phyloP scores from a whole-genome alignment of 2,113 vertebrate genomes.

The Labeo catla region DNA sequence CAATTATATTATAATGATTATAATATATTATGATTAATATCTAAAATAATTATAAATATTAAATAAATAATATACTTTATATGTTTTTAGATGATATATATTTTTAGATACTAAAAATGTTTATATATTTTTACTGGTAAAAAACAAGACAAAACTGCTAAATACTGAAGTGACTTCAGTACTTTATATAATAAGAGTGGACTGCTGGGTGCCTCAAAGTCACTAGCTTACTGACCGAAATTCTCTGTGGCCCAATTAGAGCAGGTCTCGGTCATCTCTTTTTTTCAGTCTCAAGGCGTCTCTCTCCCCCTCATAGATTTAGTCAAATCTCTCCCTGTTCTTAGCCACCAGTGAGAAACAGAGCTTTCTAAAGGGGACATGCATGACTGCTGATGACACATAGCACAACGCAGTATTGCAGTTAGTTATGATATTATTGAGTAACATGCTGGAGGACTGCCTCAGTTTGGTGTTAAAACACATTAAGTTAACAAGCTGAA shows the following conservation, averaged over 20 bases:
- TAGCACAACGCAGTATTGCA: constrained; percentile 29
- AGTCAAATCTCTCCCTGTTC: constrained; percentile 54
- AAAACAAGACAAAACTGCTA: background rate
- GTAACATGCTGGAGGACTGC: constrained; percentile 18
- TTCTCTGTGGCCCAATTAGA: constrained; percentile 24
- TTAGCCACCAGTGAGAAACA: constrained; percentile 42
- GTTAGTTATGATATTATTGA: constrained; percentile 14
- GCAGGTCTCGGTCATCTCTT: constrained; percentile 2
- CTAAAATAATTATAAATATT: background rate
- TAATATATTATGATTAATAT: background rate
- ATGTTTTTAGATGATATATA: too few relatives aligned
- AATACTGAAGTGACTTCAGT: background rate
- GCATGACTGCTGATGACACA: constrained; percentile 54
- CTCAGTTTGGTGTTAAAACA: background rate
- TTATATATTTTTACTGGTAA: background rate
- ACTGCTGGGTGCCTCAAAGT: constrained; percentile 1
- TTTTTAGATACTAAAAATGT: background rate
- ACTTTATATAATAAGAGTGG: background rate
- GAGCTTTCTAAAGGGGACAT: constrained; percentile 62
- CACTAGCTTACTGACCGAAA: constrained; percentile 16
- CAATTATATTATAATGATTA: too few relatives aligned
- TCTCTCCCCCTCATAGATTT: constrained; percentile 44
- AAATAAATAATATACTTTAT: background rate
- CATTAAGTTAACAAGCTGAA: background rate
- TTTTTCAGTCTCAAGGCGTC: constrained; percentile 18